Evolutionary conservation across 2,113 vertebrate genomes (phyloP).

Genomic region (Monopterus albus): DNA sequence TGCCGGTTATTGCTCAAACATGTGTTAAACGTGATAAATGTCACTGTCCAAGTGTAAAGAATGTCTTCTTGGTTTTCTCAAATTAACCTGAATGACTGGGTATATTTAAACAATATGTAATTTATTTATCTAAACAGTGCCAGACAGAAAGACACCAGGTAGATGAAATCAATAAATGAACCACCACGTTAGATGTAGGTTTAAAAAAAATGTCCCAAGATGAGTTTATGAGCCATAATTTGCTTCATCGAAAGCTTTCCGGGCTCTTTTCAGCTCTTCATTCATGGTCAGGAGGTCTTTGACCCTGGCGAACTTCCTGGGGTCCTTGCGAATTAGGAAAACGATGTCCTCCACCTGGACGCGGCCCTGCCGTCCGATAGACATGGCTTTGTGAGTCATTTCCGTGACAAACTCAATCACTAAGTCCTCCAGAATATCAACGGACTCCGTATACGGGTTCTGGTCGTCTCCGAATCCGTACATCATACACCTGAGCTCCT

Average conservation of each 20-base stretch:
- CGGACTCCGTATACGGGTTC: slow-evolving; percentile 98
- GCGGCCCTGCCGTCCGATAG: slow-evolving; percentile 94
- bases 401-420: slow-evolving; percentile 99
- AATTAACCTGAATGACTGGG: no score
- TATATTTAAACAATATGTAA: no score
- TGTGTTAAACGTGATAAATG: no score
- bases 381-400: slow-evolving; percentile 99
- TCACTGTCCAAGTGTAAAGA: no score
- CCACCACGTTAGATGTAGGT: neutral
- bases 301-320: slow-evolving; percentile 95
- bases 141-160: no score
- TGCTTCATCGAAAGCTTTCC: slow-evolving; percentile 97
- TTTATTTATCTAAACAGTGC: no score
- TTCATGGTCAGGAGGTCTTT: slow-evolving; percentile 99
- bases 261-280: slow-evolving; percentile 95
- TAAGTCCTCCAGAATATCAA: slow-evolving; percentile 97
- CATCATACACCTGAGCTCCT: slow-evolving; percentile 99
- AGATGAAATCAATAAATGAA: neutral
- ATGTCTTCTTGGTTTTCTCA: no score
- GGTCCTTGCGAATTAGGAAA: slow-evolving; percentile 96
- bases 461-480: slow-evolving; percentile 99
- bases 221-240: slow-evolving; percentile 91
- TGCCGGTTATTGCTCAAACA: no score
- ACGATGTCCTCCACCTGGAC: slow-evolving; percentile 99
- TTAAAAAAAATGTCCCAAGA: neutral